Percentiles rank a stretch among this genome's conserved stretches.
Evolutionary conservation across 2,797 vertebrate species (phyloP).

Genomic region (Aphelocoma californica): DNA sequence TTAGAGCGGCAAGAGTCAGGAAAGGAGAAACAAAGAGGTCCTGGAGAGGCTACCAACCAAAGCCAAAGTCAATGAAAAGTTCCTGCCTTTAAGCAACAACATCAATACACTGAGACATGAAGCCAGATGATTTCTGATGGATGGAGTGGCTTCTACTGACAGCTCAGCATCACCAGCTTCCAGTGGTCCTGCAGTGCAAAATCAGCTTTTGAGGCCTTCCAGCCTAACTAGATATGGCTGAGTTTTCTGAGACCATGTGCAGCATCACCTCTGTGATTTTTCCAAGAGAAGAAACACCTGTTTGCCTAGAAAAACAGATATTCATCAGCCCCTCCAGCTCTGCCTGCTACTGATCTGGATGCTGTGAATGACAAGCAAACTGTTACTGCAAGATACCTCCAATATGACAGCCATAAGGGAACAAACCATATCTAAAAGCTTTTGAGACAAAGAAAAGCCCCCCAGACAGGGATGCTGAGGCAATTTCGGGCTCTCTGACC

Average conservation of each 20-base stretch:
- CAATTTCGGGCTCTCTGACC: background rate
- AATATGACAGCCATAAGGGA: background rate
- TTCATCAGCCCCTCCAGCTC: background rate
- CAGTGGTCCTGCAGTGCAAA: background rate
- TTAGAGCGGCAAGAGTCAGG: background rate
- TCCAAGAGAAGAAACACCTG: background rate
- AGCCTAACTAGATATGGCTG: accelerated
- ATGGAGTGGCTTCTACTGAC: background rate
- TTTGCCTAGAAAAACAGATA: background rate
- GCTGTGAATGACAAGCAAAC: background rate
- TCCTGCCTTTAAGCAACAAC: background rate
- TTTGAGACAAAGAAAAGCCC: background rate
- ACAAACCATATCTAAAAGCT: background rate
- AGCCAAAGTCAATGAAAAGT: background rate
- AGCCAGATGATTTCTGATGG: background rate
- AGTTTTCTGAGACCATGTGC: background rate
- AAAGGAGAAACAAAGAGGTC: background rate
- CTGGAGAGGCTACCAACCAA: background rate
- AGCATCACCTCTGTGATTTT: background rate
- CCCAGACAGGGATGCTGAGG: background rate
- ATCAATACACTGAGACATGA: background rate
- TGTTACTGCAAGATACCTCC: background rate
- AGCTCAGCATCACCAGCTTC: background rate
- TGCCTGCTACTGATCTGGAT: background rate
- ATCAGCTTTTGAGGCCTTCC: background rate